Evolutionary conservation across 2,113 vertebrate genomes (phyloP).

Genomic region (Chauna torquata): DNA sequence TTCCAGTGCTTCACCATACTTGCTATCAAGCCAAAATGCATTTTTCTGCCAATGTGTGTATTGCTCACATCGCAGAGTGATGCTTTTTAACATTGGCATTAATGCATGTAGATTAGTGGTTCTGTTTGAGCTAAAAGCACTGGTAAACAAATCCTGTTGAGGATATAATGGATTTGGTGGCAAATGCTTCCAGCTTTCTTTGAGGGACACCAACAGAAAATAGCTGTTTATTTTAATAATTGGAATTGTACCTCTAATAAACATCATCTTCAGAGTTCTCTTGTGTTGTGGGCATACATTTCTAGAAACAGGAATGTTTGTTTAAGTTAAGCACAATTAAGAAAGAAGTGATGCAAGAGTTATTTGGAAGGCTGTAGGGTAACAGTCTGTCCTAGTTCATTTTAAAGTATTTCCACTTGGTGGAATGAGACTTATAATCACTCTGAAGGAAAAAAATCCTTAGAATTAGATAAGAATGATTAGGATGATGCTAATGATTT

Average conservation of each 20-base stretch:
- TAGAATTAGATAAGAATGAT: conserved; percentile 3
- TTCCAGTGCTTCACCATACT: background rate
- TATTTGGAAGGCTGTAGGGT: conserved; percentile 15
- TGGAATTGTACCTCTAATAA: background rate
- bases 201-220: background rate
- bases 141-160: background rate
- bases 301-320: background rate
- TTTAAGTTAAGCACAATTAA: conserved; percentile 48
- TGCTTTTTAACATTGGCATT: background rate
- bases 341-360: conserved; percentile 51
- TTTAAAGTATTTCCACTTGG: conserved; percentile 15
- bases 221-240: conserved; percentile 28
- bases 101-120: background rate
- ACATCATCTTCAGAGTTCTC: background rate
- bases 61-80: background rate
- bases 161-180: background rate
- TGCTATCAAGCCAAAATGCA: background rate
- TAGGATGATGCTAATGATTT: conserved; percentile 8
- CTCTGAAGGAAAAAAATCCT: background rate
- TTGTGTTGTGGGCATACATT: background rate
- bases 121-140: background rate
- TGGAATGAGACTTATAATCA: conserved; percentile 15
- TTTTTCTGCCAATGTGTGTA: background rate
- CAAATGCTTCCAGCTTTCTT: background rate
- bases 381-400: background rate